Evolutionary conservation across 2,113 vertebrate species (phyloP), one percentile per base, ranked within the genome.

Genomic region (Pimephales promelas): DNA sequence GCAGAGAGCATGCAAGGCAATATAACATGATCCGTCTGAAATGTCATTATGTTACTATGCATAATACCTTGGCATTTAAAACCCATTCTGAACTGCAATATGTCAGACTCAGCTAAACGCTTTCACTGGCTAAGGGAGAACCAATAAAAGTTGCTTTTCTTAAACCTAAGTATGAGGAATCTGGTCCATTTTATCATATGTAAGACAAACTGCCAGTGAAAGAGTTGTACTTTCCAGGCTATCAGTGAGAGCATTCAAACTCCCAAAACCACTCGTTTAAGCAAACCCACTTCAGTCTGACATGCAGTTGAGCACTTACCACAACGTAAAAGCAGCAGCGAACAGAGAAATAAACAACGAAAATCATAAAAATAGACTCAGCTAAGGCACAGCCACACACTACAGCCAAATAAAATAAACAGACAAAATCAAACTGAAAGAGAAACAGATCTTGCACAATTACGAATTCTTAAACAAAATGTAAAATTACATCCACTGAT

Each of bases 271-370:
- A 66, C 76, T 83, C 84, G 87, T 87, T 66, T 81, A 66, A 77
- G 77, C 52, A 87, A 87, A 93, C 93, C 93, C 93, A 95, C 94
- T 95, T 92, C 94, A 94, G 92, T 93, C 94, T 90, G 88, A 92
- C 94, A 95, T 95, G 94, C 93, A 93, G 90, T 91, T 86, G 87
- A 93, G 89, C 92, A 95, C 94, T 95, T 95, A 95, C 94, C 94
- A 94, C 93, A 94, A 95, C 89, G 91, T 92, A 94, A 95, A 94
- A 93, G 93, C 94, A 95, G 94, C 94, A 94, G 93, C 92, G 89
- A 95, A 94, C 92, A 93, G 91, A 93, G 93, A 92, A 93, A 92
- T 93, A 90, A 92, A 89, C 92, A 93, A 90, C 84, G 89, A 91
- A 93, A 94, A 94, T 92, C 90, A 94, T 92, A 93, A 93, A 93